phyloP scores from a whole-genome alignment of 2,888 invertebrate genomes.

The Coecobrya sp. region DNA sequence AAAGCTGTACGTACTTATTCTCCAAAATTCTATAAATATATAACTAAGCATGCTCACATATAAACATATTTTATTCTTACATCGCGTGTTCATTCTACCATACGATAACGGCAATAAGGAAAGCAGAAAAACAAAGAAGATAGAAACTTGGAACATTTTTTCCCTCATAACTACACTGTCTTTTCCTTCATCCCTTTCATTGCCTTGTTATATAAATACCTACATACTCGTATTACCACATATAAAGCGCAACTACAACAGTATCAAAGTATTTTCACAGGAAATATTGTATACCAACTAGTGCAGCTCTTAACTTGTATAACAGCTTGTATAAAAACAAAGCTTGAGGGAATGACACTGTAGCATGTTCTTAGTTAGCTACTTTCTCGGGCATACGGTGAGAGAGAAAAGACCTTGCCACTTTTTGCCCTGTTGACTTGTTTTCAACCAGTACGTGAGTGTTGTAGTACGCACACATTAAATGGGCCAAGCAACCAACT shows the following conservation, averaged over 20 bases:
- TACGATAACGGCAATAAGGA: neutral
- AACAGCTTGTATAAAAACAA: neutral
- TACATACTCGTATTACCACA: neutral
- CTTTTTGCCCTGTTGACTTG: constrained; percentile 70
- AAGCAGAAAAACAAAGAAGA: neutral
- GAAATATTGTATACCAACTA: no score
- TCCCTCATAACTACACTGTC: neutral
- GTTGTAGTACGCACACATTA: neutral
- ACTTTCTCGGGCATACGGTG: constrained; percentile 40
- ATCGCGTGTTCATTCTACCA: neutral
- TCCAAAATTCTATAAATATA: neutral
- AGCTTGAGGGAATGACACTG: constrained; percentile 51
- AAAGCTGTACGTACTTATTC: neutral
- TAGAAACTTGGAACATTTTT: neutral
- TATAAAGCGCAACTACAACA: no score
- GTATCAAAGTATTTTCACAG: neutral
- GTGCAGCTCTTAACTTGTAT: neutral
- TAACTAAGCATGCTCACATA: neutral
- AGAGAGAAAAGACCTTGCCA: constrained; percentile 55
- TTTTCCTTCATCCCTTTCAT: neutral
- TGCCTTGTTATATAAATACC: neutral
- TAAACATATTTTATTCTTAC: neutral
- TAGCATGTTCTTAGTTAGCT: constrained; percentile 48
- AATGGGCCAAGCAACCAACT: neutral
- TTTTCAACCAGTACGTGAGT: constrained; percentile 42